Conservation (phyloP, 2,113 vertebrate genomes). For the Gallinago undulata region DNA sequence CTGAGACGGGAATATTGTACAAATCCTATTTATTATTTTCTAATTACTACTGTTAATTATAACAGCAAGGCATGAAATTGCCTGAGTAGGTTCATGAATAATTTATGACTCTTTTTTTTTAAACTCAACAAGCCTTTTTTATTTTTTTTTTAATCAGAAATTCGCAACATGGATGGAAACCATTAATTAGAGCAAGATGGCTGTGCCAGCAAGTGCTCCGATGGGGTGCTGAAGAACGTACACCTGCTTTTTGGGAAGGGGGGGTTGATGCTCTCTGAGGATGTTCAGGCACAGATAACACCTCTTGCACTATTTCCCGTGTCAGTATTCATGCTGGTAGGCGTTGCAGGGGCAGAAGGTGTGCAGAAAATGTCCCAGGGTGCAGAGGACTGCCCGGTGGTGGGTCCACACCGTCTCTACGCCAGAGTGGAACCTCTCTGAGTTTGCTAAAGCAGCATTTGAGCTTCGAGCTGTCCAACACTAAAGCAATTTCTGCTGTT, state of each 20-base stretch:
- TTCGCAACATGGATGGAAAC: neutral
- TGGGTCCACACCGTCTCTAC: fast-evolving
- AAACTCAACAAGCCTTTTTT: neutral
- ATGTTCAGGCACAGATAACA: neutral
- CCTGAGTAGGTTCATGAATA: neutral
- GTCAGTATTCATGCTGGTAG: neutral
- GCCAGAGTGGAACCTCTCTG: fast-evolving
- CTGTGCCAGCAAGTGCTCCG: neutral
- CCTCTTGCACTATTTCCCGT: too few species aligned
- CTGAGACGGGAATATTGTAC: neutral
- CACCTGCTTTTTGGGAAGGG: neutral
- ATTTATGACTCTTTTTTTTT: neutral
- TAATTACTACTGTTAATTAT: neutral
- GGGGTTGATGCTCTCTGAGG: neutral
- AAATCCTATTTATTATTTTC: neutral
- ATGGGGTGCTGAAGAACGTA: neutral
- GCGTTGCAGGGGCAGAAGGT: too few species aligned
- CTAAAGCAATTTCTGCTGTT: neutral
- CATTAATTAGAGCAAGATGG: neutral
- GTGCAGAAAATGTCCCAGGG: neutral
- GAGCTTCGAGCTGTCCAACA: neutral
- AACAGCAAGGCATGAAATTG: neutral
- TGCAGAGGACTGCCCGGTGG: neutral
- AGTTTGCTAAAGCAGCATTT: neutral
- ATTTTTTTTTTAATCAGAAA: neutral